Percentiles rank a stretch among this genome's conserved stretches.
phyloP scores from a whole-genome alignment of 2,113 vertebrate genomes.

The Dasypus novemcinctus region DNA sequence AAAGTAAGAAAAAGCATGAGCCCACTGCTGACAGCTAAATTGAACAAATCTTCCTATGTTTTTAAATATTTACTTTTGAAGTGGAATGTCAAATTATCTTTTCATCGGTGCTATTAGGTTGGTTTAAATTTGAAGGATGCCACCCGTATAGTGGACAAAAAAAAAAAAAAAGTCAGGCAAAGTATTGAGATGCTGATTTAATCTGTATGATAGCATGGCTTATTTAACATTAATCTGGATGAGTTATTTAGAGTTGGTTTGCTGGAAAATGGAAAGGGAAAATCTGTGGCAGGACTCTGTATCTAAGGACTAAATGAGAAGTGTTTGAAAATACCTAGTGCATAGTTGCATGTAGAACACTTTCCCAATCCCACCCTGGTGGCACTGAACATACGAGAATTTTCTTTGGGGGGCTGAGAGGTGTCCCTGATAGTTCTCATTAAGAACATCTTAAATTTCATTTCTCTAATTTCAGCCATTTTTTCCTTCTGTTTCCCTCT shows the following conservation, averaged over 20 bases:
- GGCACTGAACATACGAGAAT: neutral
- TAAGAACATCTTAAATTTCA: neutral
- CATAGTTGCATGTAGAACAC: neutral
- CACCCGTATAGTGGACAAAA: rapidly evolving
- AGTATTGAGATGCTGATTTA: no score
- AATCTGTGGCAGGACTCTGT: neutral
- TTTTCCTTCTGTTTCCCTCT: neutral
- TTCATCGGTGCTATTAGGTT: neutral
- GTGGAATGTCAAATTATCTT: neutral
- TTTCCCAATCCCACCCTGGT: neutral
- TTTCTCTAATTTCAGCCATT: neutral
- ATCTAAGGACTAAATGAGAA: neutral
- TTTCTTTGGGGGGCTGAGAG: neutral
- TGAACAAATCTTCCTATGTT: neutral
- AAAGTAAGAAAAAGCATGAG: neutral
- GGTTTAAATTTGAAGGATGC: neutral
- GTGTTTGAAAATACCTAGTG: neutral
- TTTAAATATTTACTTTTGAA: neutral
- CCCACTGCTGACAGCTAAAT: rapidly evolving
- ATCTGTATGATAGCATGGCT: neutral
- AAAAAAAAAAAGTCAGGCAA: no score
- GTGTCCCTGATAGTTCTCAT: neutral
- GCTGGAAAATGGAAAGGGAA: neutral
- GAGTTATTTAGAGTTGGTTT: neutral
- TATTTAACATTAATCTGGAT: no score